Evolutionary conservation across 2,888 invertebrate species (phyloP).

Genomic region (Byasa hedistus): DNA sequence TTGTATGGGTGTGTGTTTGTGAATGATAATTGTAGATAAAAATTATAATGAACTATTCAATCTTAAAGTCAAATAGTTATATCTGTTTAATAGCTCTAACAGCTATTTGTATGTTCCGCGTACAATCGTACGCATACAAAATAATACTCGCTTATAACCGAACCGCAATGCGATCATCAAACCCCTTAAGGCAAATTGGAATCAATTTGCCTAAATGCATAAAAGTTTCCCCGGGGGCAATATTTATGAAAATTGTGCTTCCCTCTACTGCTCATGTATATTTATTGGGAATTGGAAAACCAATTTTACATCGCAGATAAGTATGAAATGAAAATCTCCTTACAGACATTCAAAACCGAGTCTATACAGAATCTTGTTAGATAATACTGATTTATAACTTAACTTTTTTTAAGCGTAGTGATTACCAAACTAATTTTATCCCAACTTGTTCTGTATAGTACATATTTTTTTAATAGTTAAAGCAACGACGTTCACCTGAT

Average conservation of each 20-base stretch:
- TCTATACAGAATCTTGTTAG: background rate
- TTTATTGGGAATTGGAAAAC: conserved; percentile 28
- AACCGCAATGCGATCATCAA: conserved; percentile 21
- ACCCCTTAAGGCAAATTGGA: conserved; percentile 17
- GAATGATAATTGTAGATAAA: no score
- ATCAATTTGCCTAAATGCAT: conserved; percentile 27
- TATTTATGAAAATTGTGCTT: conserved; percentile 29
- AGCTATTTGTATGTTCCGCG: background rate
- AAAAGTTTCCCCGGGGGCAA: conserved; percentile 25
- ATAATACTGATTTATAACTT: no score
- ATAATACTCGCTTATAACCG: background rate
- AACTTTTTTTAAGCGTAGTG: no score
- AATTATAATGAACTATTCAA: no score
- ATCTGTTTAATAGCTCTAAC: no score
- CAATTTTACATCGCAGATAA: conserved; percentile 26
- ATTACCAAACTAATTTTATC: no score
- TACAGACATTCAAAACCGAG: conserved; percentile 6
- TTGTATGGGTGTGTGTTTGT: no score
- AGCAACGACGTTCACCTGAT: no score
- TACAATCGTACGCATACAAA: background rate
- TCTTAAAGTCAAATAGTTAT: no score
- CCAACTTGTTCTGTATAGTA: no score
- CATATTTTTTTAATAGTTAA: no score
- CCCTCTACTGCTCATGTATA: conserved; percentile 28
- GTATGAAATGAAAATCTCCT: conserved; percentile 24